Base-by-base conservation (phyloP, 2,113 vertebrate genomes). In the Platichthys stellatus region DNA sequence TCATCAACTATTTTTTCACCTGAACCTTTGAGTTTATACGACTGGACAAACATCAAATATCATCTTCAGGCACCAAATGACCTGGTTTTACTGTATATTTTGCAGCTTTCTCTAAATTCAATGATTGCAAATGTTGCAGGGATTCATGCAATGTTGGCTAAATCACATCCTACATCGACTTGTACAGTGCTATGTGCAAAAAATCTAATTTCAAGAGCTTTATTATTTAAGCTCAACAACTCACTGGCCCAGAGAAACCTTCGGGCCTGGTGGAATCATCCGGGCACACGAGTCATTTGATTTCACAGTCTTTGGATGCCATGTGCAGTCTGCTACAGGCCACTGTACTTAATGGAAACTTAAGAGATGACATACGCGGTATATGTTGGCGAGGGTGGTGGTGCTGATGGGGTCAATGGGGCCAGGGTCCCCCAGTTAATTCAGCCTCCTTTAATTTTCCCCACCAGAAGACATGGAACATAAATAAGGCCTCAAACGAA, bases 241-340 rank as follows among this genome's bases (percentile, higher is more conserved):
- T 15, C 17, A 49, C 45, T 49, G 45, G 18, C 45, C 5, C 45
- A 18, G 45, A 49, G 45, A 49, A 6, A 49, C 45, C 15, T 18
- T 49, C 5, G 5, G 45, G 45, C 45, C 40, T 18, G 45, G 45
- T 49, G 45, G 45, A 49, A 49, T 49, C 45, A 18, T 56, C 21
- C 11, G 3, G 12, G 6, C 10, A 43, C 40, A 43, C 3, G 12
- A 43, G 40, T 13, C 40, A 43, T 13, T 43, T 43, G 40, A 43
- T 43, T 43, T 56, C 35, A 38, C 9, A 9, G 35, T 38, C 35
- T 56, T 3, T 3, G 64, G 47, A 15, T 49, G 56, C 45, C 60
- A 35, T 11, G n/a, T 35, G 12, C 61, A 35, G 38, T 78, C 60
- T 74, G 74, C 53, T 69, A 23, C 63, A 54, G 63, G 53, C 51